Evolutionary conservation across 1,140 invertebrate genomes (phyloP), one percentile per base, ranked within the genome.

Genomic region (Aporrectodea caliginosa): DNA sequence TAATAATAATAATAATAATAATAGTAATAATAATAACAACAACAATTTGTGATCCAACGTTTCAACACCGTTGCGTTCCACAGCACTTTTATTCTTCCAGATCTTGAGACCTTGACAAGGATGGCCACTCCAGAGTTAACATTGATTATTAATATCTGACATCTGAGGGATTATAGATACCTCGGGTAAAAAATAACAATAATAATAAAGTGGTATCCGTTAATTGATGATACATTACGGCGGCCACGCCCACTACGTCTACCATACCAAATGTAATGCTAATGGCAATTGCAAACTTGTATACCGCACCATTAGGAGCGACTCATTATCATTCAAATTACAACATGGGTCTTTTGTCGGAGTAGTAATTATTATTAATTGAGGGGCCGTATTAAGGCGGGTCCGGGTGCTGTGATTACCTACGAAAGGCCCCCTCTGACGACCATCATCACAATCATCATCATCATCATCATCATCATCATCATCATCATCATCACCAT

Each of bases 401-500:
- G n/a, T n/a, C n/a, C n/a, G n/a, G n/a, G n/a, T n/a, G n/a, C n/a
- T n/a, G n/a, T n/a, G n/a, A n/a, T n/a, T n/a, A n/a, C n/a, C n/a
- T n/a, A n/a, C n/a, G n/a, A n/a, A n/a, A n/a, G n/a, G n/a, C n/a
- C n/a, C n/a, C n/a, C n/a, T n/a, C n/a, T n/a, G n/a, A n/a, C n/a
- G n/a, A n/a, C n/a, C n/a, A n/a, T n/a, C n/a, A n/a, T n/a, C n/a
- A n/a, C n/a, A n/a, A n/a, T n/a, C n/a, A n/a, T n/a, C 58, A 68
- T 68, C 58, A 68, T 68, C 58, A 68, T 68, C 58, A 68, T 68
- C 58, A 68, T 68, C 58, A 68, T 68, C 58, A 68, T 68, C 58
- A 68, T n/a, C 58, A 68, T 68, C 58, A 68, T 68, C 29, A 73
- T 73, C 29, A 73, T 16, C 71, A 16, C 30, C 71, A 73, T 73